Percentiles rank a stretch among this genome's conserved stretches.
phyloP scores from a whole-genome alignment of 1,140 invertebrate species.

The Nasonia longicornis region DNA sequence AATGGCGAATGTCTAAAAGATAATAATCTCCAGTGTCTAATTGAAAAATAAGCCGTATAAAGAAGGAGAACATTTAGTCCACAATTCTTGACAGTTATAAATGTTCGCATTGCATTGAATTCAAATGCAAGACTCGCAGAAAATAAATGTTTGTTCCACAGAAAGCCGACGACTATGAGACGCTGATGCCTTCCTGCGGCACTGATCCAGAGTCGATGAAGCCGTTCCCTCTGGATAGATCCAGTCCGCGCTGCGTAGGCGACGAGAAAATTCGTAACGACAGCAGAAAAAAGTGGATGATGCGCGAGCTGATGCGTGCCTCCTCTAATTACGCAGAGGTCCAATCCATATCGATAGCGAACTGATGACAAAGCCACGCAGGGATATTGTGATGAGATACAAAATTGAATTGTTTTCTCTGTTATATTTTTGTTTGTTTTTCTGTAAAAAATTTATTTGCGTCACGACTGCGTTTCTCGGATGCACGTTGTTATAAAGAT shows the following conservation, averaged over 20 bases:
- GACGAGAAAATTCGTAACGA: constrained; percentile 49
- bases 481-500: constrained; percentile 31
- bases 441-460: constrained; percentile 36
- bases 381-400: not conserved
- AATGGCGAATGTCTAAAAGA: too few species aligned
- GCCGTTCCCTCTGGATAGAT: constrained; percentile 44
- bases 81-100: not conserved
- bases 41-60: not conserved
- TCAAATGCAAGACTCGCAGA: not conserved
- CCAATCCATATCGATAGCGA: constrained; percentile 46
- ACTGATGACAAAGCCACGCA: not conserved
- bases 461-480: constrained; percentile 12
- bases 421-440: constrained; percentile 3
- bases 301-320: constrained; percentile 51
- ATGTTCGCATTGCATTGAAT: too few species aligned
- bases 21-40: not conserved
- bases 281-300: constrained; percentile 58
- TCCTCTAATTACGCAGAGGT: constrained; percentile 45
- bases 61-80: not conserved
- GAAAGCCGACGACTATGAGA: constrained; percentile 34
- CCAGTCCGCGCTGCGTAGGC: constrained; percentile 4
- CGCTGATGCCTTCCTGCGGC: constrained; percentile 50
- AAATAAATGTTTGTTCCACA: not conserved
- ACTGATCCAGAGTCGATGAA: constrained; percentile 47
- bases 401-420: not conserved